Evolutionary conservation across 2,113 vertebrate species (phyloP), one percentile per base, ranked within the genome.

Genomic region (Nematolebias whitei): DNA sequence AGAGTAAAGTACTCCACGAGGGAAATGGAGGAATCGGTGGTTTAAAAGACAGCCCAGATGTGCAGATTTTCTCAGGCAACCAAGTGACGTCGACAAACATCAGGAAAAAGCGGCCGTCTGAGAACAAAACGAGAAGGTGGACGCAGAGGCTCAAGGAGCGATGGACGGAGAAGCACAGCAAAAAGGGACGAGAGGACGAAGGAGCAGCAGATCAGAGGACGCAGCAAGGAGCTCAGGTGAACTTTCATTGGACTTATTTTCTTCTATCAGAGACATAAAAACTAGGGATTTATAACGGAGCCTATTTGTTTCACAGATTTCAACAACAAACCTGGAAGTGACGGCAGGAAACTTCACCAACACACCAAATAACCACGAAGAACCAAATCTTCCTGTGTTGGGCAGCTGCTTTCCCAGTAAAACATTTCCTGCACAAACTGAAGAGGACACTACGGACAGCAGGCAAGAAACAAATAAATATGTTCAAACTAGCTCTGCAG

Each of bases 91-190:
- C n/a, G n/a, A 39, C 53, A 44, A 68, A 60, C 45, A 80, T 48
- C 49, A 51, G 53, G 45, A 75, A 71, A 38, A 86, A 66, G 16
- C 78, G 49, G 29, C 47, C 69, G 18, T 72, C 64, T 22, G 86
- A 87, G 44, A 80, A 74, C n/a, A 90, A 84, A 83, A 76, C 83
- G 0, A 84, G 61, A 56, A 86, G 77, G 51, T 92, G 92, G 91
- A 90, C 91, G 4, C 84, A 89, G 78, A 92, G 63, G 63, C 79
- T 92, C 40, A 92, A 89, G 74, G 90, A 90, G 40, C 83, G 68
- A 44, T 92, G 89, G 90, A 86, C 48, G 47, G 85, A 90, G 19
- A 91, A 80, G 54, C 56, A 71, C 3, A 71, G 62, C 16, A 79
- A 85, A 71, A 90, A 71, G 39, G 53, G 12, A 29, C 80, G 71